Base-by-base conservation (phyloP, 2,113 vertebrate species). In the Phylloscopus whistleri region DNA sequence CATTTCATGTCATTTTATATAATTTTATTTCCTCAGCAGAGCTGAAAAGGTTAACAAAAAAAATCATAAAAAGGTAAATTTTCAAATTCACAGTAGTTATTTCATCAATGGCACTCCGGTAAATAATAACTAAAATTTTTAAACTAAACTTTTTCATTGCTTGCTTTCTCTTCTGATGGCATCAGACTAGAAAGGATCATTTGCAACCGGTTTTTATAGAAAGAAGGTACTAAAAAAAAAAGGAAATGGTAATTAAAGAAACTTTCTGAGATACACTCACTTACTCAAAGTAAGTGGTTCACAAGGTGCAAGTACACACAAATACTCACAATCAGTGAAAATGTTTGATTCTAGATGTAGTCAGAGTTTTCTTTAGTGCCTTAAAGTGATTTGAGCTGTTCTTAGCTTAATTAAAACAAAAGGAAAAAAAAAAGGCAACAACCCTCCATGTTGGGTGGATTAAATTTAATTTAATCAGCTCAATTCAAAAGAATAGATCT, bases 271-370 rank as follows among this genome's bases (percentile, higher is more conserved):
- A 88, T 67, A 52, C 44, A 85, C 44, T 92, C 7, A 59, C 95
- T 95, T 93, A 68, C 55, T 14, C 41, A 41, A 96, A 97, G 60
- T 84, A 90, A 93, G 60, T 63, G 52, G 90, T 95, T 94, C 73
- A 89, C 35, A 89, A 77, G 7, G 6, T n/a, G 2, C 6, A 43
- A 59, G 6, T 39, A 27, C 23, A 74, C 7, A 41, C 7, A 59
- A 37, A 70, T 3, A 19, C 4, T 66, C 26, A 33, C 1, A 33
- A 5, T 5, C 33, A 55, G 15, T 35, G 18, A 13, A 74, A 89
- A 63, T 46, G 23, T 35, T 68, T 86, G 24, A 0, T 74, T 84
- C 39, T 78, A 43, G 16, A 44, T 26, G 14, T 3, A 27, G 16
- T 39, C 21, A 48, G 27, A 77, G 4, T 30, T 44, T 63, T 31